Percentiles rank a stretch among this genome's conserved stretches.
Conservation (phyloP, 2,797 vertebrate species). For the Enteromius fasciolatus region DNA sequence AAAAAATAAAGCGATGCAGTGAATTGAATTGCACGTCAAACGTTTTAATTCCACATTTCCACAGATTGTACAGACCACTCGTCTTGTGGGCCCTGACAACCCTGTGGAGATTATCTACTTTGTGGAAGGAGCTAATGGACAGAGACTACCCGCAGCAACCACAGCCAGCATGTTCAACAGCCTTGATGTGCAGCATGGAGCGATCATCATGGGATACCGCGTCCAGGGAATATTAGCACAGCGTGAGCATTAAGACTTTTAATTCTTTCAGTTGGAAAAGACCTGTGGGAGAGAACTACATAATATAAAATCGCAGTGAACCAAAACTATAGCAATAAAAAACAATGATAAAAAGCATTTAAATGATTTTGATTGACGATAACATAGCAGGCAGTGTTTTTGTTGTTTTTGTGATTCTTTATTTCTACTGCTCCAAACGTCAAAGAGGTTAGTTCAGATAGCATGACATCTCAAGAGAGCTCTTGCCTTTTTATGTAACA, state of each 20-base stretch:
- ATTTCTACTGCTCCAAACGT: constrained; percentile 40
- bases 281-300: not conserved
- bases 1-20: not conserved
- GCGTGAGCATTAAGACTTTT: constrained; percentile 80
- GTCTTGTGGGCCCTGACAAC: constrained; percentile 81
- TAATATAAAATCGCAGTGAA: not conserved
- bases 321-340: not conserved
- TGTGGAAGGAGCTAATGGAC: constrained; percentile 87
- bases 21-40: not conserved
- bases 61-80: constrained; percentile 88
- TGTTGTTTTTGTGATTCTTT: constrained; percentile 32
- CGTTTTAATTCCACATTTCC: not conserved
- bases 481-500: constrained; percentile 38
- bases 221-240: constrained; percentile 92
- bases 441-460: constrained; percentile 43
- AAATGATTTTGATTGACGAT: constrained; percentile 1
- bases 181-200: constrained; percentile 92
- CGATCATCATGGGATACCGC: constrained; percentile 95
- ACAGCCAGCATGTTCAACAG: constrained; percentile 88
- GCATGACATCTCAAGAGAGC: constrained; percentile 31
- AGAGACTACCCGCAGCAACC: constrained; percentile 83
- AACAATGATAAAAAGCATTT: constrained; percentile 17
- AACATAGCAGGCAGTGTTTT: constrained; percentile 19
- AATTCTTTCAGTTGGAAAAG: not conserved
- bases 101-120: constrained; percentile 95